Percentiles rank a stretch among this genome's conserved stretches.
Conservation (phyloP, 2,888 invertebrate genomes). For the Lasioglossum calceatum region DNA sequence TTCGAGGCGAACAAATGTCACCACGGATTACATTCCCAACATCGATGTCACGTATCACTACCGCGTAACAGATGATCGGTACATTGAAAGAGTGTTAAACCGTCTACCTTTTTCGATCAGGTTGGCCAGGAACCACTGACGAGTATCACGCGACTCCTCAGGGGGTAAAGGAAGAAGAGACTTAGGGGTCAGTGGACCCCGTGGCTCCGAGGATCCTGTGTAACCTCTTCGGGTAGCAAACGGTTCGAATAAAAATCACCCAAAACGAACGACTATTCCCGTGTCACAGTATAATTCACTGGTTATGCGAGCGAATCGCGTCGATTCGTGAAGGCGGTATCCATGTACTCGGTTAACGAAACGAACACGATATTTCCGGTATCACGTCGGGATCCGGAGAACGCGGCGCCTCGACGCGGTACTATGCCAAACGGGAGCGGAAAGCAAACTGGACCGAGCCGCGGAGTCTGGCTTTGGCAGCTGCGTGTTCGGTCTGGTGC, state of each 20-base stretch:
- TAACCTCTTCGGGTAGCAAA: background rate
- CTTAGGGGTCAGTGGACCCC: background rate
- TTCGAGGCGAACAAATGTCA: background rate
- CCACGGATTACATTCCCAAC: background rate
- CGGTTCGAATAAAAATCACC: constrained; percentile 26
- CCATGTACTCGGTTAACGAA: background rate
- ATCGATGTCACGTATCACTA: background rate
- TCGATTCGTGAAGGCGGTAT: background rate
- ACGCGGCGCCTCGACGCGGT: constrained; percentile 53
- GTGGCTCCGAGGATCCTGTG: background rate
- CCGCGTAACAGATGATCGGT: background rate
- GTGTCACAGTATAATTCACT: constrained; percentile 45
- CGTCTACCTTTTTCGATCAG: constrained; percentile 45
- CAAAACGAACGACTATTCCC: background rate
- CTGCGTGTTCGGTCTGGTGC: constrained; percentile 70
- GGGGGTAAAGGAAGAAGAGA: background rate
- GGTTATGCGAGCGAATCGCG: constrained; percentile 7
- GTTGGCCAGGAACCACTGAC: constrained; percentile 34
- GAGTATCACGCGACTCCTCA: background rate
- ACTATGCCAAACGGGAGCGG: constrained; percentile 67
- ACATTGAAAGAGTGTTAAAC: background rate
- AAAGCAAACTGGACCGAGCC: constrained; percentile 73
- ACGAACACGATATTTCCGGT: constrained; percentile 33
- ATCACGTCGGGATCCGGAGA: constrained; percentile 44
- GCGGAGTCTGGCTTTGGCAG: constrained; percentile 70